These are phyloP conservation scores for Drepana arcuata DNA, from an alignment of 1,140 invertebrate species.

Conservation along the genomic window DNA sequence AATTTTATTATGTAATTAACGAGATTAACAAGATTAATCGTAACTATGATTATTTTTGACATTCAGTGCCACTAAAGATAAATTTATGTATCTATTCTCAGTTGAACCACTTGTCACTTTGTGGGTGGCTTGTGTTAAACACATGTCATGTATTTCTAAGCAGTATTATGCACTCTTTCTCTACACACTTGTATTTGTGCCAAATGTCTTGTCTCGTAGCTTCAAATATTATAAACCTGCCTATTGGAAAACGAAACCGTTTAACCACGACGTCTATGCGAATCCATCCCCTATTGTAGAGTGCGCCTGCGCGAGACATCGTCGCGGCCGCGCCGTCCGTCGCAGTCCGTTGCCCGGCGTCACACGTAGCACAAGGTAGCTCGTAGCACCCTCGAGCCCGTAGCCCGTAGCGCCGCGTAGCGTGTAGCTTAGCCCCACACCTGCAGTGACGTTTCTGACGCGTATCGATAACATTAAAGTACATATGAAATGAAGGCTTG, in stretches of 20 bases:
- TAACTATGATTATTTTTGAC: no score
- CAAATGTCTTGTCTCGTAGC: no score
- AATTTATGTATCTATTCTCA: no score
- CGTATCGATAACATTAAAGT: constrained; percentile 12
- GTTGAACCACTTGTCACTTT: no score
- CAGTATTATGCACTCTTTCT: no score
- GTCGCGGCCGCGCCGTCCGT: constrained; percentile 34
- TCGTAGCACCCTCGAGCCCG: constrained; percentile 18
- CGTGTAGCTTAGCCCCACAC: constrained; percentile 18
- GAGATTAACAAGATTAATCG: no score
- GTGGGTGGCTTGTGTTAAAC: no score
- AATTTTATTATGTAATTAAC: no score
- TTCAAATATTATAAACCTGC: constrained; percentile 4
- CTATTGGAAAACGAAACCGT: constrained; percentile 43
- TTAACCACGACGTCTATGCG: constrained; percentile 44
- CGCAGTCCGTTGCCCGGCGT: constrained; percentile 38
- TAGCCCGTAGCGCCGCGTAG: constrained; percentile 38
- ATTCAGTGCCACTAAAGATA: no score
- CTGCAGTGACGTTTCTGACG: constrained; percentile 21
- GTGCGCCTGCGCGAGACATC: constrained; percentile 39
- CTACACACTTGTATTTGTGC: no score
- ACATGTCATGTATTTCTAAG: no score
- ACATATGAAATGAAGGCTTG: no score
- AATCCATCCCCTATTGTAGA: constrained; percentile 49
- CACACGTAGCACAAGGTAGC: constrained; percentile 13